These are phyloP conservation scores for Hypolimnas misippus DNA, from an alignment of 2,888 invertebrate genomes.

Conservation along the genomic window DNA sequence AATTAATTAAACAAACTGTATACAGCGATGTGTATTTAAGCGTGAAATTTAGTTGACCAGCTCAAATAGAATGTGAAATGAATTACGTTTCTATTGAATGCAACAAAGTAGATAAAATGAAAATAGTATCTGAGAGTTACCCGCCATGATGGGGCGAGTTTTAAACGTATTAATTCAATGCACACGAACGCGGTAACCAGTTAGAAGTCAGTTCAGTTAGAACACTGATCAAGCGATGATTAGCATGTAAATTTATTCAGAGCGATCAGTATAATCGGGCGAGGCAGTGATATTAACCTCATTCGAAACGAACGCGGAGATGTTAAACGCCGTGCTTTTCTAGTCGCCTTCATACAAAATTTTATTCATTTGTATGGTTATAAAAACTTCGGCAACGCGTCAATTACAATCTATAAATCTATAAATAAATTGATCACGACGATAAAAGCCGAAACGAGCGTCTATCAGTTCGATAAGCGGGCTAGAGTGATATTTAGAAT, in stretches of 20 bases:
- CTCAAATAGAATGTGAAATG: constrained; percentile 16
- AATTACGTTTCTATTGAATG: constrained; percentile 10
- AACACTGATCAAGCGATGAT: constrained; percentile 73
- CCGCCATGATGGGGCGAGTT: constrained; percentile 25
- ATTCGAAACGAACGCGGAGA: constrained; percentile 65
- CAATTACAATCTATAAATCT: constrained; percentile 23
- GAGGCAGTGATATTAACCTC: constrained; percentile 75
- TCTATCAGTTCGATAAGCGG: constrained; percentile 7
- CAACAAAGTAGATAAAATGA: constrained; percentile 2
- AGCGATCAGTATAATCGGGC: constrained; percentile 75
- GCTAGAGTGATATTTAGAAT: constrained; percentile 6
- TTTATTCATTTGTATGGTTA: constrained; percentile 58
- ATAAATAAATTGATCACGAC: constrained; percentile 23
- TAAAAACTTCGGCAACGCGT: constrained; percentile 14
- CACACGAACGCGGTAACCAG: constrained; percentile 59
- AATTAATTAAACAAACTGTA: constrained; percentile 26
- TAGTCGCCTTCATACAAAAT: constrained; percentile 56
- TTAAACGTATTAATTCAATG: constrained; percentile 61
- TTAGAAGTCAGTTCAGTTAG: constrained; percentile 69
- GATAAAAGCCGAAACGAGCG: constrained; percentile 23
- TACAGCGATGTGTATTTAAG: constrained; percentile 9
- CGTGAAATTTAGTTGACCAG: constrained; percentile 18
- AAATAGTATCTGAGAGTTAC: constrained; percentile 14
- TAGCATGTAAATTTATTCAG: constrained; percentile 80
- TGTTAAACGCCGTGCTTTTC: constrained; percentile 64